Conservation (phyloP, 1,140 invertebrate genomes). For the Drosophila auraria region DNA sequence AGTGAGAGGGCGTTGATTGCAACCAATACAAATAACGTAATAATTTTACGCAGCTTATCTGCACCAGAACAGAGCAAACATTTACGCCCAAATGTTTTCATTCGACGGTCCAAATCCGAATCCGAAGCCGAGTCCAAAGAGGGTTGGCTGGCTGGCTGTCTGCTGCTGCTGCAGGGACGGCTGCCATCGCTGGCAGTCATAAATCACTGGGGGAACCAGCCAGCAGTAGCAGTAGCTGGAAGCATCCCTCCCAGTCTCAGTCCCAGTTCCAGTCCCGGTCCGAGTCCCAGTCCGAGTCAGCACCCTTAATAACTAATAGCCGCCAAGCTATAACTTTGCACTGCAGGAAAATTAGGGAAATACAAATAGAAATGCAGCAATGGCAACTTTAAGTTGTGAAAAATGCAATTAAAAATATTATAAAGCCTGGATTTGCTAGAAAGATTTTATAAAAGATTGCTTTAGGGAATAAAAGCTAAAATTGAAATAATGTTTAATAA, state of each 20-base stretch:
- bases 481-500: too few relatives aligned
- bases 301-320: slow-evolving; percentile 1
- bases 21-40: slow-evolving; percentile 85
- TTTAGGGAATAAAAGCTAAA: too few relatives aligned
- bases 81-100: slow-evolving; percentile 84
- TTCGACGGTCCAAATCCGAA: slow-evolving; percentile 44
- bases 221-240: slow-evolving; percentile 13
- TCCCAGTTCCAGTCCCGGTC: too few relatives aligned
- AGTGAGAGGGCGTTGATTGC: slow-evolving; percentile 74
- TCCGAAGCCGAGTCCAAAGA: background rate
- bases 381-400: too few relatives aligned
- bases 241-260: slow-evolving; percentile 1
- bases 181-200: slow-evolving; percentile 74
- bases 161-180: slow-evolving; percentile 17
- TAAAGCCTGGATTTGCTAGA: too few relatives aligned
- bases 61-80: slow-evolving; percentile 85
- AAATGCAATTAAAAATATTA: background rate
- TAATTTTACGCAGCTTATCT: slow-evolving; percentile 85
- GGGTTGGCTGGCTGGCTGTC: background rate
- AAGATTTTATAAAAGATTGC: too few relatives aligned
- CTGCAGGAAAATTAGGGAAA: slow-evolving; percentile 11
- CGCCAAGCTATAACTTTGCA: background rate
- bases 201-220: slow-evolving; percentile 57
- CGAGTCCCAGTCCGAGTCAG: background rate
- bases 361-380: background rate